Conservation (phyloP, 2,888 invertebrate species). For the Philonicus albiceps region DNA sequence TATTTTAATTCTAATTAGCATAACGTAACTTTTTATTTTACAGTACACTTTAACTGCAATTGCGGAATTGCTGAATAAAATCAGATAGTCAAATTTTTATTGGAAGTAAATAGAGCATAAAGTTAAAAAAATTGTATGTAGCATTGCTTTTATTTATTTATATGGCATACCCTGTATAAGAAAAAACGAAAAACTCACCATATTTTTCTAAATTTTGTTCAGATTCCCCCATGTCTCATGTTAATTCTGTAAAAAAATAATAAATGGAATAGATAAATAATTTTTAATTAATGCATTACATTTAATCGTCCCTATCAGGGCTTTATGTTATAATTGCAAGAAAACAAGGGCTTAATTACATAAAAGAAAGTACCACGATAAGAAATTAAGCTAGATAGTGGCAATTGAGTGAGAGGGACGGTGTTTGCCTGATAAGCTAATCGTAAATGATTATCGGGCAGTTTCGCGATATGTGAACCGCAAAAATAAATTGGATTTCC, state of each 20-base stretch:
- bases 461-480: background rate
- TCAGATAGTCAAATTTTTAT: no score
- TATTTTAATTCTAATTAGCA: no score
- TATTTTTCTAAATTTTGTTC: background rate
- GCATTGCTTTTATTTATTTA: background rate
- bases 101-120: no score
- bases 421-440: conserved; percentile 1
- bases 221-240: background rate
- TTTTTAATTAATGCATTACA: background rate
- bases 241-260: background rate
- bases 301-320: background rate
- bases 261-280: no score
- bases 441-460: background rate
- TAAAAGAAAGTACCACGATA: background rate
- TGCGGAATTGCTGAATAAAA: no score
- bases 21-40: no score
- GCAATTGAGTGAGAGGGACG: no score
- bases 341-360: background rate
- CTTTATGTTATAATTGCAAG: background rate
- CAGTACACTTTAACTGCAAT: no score
- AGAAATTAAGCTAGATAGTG: background rate
- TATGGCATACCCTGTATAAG: background rate
- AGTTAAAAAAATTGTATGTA: no score
- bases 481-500: background rate
- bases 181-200: background rate